Conservation (phyloP, 2,888 invertebrate genomes). For the Tipula vernalis region DNA sequence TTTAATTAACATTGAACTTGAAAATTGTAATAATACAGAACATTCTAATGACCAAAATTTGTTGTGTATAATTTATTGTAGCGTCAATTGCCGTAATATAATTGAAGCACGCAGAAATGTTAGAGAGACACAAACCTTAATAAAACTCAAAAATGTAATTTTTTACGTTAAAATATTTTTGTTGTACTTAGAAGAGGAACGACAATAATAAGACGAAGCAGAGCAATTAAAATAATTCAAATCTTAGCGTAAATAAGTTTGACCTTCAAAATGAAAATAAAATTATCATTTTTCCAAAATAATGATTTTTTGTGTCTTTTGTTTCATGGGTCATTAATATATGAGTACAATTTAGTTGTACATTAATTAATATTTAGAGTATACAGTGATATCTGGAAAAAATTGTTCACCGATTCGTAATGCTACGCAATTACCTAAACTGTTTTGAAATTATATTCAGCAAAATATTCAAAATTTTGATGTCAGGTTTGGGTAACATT, state of each 20-base stretch:
- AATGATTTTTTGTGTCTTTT: background rate
- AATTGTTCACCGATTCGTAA: background rate
- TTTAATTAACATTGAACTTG: background rate
- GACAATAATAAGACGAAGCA: background rate
- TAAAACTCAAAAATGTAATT: no score
- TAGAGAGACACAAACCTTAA: no score
- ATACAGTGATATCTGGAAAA: background rate
- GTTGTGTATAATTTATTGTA: no score
- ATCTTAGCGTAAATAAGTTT: background rate
- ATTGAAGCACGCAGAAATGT: no score
- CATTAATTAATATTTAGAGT: background rate
- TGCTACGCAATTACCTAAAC: no score
- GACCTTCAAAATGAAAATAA: background rate
- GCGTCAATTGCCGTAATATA: no score
- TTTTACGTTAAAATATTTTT: background rate
- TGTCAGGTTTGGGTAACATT: no score
- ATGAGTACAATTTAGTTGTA: no score
- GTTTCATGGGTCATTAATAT: background rate
- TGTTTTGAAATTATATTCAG: no score
- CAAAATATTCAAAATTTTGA: no score
- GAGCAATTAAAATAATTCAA: background rate
- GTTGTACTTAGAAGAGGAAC: background rate
- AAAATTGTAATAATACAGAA: background rate
- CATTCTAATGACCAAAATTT: no score
- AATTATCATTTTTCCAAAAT: background rate